Percentiles rank a stretch among this genome's conserved stretches.
Conservation (phyloP, 2,113 vertebrate genomes). For the Pelvicachromis taeniatus region DNA sequence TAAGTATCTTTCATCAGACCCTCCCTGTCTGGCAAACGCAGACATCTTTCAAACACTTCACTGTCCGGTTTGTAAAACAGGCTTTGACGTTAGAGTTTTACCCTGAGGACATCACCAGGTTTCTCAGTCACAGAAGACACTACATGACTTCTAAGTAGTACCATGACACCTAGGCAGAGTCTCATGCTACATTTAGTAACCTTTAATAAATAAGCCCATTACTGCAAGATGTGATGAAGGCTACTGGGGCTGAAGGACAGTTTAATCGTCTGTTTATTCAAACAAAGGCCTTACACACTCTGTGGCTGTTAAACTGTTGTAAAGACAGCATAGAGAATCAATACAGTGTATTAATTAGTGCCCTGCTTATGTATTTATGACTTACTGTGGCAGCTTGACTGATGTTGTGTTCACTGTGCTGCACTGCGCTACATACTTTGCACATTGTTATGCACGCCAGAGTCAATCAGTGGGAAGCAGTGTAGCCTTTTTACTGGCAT, state of each 20-base stretch:
- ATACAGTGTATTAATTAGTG: slow-evolving; percentile 21
- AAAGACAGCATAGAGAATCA: neutral
- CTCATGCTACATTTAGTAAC: neutral
- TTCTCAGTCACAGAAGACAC: neutral
- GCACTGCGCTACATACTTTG: neutral
- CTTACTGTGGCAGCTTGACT: neutral
- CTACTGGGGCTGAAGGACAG: neutral
- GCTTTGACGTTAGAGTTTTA: neutral
- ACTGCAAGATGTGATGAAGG: neutral
- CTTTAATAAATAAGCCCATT: neutral
- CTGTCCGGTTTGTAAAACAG: neutral
- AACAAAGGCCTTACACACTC: neutral
- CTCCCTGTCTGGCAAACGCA: neutral
- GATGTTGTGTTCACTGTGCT: neutral
- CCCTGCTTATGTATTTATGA: slow-evolving; percentile 29
- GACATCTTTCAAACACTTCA: neutral
- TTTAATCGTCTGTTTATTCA: neutral
- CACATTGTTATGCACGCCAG: neutral
- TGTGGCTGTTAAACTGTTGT: neutral
- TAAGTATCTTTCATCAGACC: neutral
- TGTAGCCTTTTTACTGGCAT: neutral
- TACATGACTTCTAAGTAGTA: neutral
- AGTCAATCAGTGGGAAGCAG: neutral
- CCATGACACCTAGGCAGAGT: neutral
- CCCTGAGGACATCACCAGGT: neutral